Base-by-base conservation (phyloP, 2,888 invertebrate genomes). In the Peribatodes rhomboidaria region DNA sequence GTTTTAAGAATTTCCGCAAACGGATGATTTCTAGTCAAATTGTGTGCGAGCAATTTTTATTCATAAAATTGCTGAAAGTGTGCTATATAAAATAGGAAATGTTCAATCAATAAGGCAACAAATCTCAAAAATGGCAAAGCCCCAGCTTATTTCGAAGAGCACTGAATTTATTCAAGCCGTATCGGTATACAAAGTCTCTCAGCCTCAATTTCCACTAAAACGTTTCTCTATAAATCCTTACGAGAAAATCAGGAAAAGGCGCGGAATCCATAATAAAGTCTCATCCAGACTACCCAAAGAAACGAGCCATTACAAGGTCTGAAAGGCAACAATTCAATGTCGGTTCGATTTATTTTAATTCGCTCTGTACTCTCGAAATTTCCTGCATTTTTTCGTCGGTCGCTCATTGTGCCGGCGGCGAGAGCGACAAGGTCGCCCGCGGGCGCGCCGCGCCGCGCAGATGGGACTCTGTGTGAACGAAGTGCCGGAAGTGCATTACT, bases 341-440 rank as follows among this genome's bases (percentile, higher is more conserved):
- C 81, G 70, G 75, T 81, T 81, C 80, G 78, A 83, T 82, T 82
- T 82, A 83, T 80, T 82, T 83, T 83, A 83, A 82, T 83, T 83
- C 78, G 70, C 73, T 77, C 73, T 70, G 69, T 67, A 69, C 70
- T 73, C 69, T 57, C 56, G 56, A 71, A 68, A 72, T 70, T 70
- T 71, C 61, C 62, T 67, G 75, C 71, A 75, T 79, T 82, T 80
- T 82, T 79, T 79, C 74, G 9, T 73, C 76, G 78, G 77, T 77
- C 76, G 74, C 73, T 77, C 78, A 79, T 80, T 81, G 79, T 78
- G 78, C 71, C 63, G 57, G 55, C 33, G 47, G 10, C 52, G 47
- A 61, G 58, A 55, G 67, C 59, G 73, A 72, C 72, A 73, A 57
- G 61, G 77, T 70, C 63, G 70, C 66, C 53, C 60, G 54, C 55